Evolutionary conservation across 2,888 invertebrate genomes (phyloP).

Genomic region (Bugula neritina): DNA sequence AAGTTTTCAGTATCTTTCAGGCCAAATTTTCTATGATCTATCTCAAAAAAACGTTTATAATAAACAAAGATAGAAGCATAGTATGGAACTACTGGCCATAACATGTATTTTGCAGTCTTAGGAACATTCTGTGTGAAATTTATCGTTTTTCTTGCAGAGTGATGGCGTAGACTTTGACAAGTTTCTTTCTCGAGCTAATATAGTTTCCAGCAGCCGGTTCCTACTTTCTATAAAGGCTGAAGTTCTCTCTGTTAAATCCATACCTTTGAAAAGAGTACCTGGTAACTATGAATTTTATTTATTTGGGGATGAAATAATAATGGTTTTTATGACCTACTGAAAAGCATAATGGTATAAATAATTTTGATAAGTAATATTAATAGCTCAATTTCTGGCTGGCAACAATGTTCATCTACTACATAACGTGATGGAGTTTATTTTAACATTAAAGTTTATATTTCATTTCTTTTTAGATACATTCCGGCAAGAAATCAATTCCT

Average conservation of each 20-base stretch:
- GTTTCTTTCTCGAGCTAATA: neutral
- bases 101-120: neutral
- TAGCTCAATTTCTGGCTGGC: no score
- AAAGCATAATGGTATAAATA: no score
- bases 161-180: neutral
- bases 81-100: neutral
- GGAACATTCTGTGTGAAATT: neutral
- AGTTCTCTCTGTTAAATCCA: neutral
- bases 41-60: neutral
- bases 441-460: neutral
- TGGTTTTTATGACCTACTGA: no score
- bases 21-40: no score
- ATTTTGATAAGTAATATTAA: no score
- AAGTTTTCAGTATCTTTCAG: no score
- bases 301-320: no score
- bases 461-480: conserved; percentile 16
- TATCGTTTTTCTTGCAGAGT: neutral
- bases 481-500: neutral
- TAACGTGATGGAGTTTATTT: neutral
- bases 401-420: neutral
- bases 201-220: neutral
- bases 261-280: neutral
- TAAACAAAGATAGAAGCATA: neutral
- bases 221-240: neutral
- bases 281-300: neutral